Evolutionary conservation across 2,888 invertebrate species (phyloP), one percentile per base, ranked within the genome.

Genomic region (Ophion ellenae): DNA sequence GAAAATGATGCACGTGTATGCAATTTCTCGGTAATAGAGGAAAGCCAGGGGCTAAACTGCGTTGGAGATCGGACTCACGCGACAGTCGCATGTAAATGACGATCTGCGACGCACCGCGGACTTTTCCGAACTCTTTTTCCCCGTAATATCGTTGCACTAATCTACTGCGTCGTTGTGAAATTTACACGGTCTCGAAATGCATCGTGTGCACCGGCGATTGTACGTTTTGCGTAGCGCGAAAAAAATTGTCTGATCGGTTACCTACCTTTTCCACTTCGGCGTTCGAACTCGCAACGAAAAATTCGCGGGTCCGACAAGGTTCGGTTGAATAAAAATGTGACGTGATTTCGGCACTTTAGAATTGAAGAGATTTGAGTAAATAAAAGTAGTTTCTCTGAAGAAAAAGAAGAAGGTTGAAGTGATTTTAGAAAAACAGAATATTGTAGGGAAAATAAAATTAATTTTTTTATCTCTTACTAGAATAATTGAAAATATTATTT

Each of bases 11-110:
- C 7, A 36, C 11, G 71, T 4, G 45, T 59, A 70, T 61, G 45
- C 6, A 9, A 36, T 32, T 79, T 70, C 79, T 20, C 36, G 63
- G 69, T 74, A 83, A 69, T 40, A n/a, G 47, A 36, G 74, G 74
- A 79, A 79, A 69, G 79, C 69, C 69, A 28, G 36, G 2, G 61
- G n/a, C 47, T 17, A 40, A 74, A 83, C 47, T 83, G 78, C 79
- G 83, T 79, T 67, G 78, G 28, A 75, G 36, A 73, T 24, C 53
- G 24, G 69, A 63, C 47, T 61, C 83, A 74, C 74, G 83, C 83
- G 61, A 74, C 74, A 69, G 32, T 69, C 61, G 78, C 73, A 69
- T 83, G 83, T 28, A 63, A 79, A 69, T 73, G 61, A 53, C 64
- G 20, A 74, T 53, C 74, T 79, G 69, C 64, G 69, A 57, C 79